phyloP scores from a whole-genome alignment of 2,113 vertebrate species.

The Paramisgurnus dabryanus region DNA sequence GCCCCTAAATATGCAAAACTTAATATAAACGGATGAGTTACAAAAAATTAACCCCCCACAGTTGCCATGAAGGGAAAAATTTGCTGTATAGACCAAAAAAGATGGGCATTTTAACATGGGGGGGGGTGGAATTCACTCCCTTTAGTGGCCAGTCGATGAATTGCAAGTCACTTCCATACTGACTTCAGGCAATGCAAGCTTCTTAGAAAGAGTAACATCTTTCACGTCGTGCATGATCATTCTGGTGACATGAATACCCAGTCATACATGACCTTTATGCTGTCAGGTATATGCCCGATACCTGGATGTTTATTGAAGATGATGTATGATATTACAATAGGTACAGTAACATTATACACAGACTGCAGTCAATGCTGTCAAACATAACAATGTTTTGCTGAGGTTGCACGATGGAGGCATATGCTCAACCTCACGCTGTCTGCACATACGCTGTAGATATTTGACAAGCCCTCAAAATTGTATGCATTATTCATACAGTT shows the following conservation, averaged over 20 bases:
- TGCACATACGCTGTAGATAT: background rate
- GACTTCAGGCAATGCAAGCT: background rate
- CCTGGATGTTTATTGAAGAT: constrained; percentile 1
- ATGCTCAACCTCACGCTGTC: constrained; percentile 17
- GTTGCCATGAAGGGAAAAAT: too few species aligned
- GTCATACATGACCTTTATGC: constrained; percentile 19
- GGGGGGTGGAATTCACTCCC: too few species aligned
- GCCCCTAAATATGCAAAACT: too few species aligned
- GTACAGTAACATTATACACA: background rate
- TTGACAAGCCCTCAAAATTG: constrained; percentile 18
- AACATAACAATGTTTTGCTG: background rate
- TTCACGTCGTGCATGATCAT: background rate
- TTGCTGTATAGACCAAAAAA: too few species aligned
- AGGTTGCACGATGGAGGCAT: background rate
- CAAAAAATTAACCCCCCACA: too few species aligned
- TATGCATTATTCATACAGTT: constrained; percentile 3
- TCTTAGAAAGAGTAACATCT: background rate
- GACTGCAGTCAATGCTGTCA: constrained; percentile 13
- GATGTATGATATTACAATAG: constrained; percentile 14
- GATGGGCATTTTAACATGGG: too few species aligned
- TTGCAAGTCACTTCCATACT: too few species aligned
- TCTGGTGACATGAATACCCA: constrained; percentile 5
- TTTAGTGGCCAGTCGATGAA: too few species aligned
- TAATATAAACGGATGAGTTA: too few species aligned
- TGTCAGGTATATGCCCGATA: background rate